Percentiles rank a stretch among this genome's conserved stretches.
These are phyloP conservation scores for Centropus unirufus DNA, from an alignment of 2,113 vertebrate species.

Conservation along the genomic window DNA sequence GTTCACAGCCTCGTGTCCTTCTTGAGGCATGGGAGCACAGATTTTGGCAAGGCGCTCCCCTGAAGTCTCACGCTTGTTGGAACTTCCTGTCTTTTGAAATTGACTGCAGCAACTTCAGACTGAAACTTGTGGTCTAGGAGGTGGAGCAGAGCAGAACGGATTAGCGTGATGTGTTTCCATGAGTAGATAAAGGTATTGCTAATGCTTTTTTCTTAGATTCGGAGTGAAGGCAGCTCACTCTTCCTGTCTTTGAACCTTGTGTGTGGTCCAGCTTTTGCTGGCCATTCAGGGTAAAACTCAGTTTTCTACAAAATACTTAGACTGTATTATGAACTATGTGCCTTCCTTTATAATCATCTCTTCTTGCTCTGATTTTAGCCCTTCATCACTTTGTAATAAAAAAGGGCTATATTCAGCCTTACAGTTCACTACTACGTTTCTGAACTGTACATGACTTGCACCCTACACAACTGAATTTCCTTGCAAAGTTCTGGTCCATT, in stretches of 20 bases:
- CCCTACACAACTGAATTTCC: not conserved
- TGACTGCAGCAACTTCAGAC: not conserved
- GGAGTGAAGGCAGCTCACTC: not conserved
- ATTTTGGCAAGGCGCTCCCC: not conserved
- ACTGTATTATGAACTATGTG: not conserved
- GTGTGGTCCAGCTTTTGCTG: not conserved
- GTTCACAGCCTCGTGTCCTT: accelerated
- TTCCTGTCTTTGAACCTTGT: not conserved
- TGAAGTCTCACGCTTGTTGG: not conserved
- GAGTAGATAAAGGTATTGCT: not conserved
- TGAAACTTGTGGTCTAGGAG: not conserved
- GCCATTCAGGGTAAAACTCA: not conserved
- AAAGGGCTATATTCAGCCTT: not conserved
- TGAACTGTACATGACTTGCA: not conserved
- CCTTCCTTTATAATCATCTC: not conserved
- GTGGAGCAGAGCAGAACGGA: not conserved
- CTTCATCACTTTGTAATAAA: not conserved
- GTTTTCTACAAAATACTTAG: not conserved
- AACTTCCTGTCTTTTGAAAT: not conserved
- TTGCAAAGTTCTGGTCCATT: not conserved
- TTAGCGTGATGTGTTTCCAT: not conserved
- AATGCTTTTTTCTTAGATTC: not conserved
- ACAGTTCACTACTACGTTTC: not conserved
- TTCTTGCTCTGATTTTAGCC: not conserved
- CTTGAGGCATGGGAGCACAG: not conserved